Evolutionary conservation across 2,113 vertebrate genomes (phyloP), one percentile per base, ranked within the genome.

Genomic region (Nycticorax nycticorax): DNA sequence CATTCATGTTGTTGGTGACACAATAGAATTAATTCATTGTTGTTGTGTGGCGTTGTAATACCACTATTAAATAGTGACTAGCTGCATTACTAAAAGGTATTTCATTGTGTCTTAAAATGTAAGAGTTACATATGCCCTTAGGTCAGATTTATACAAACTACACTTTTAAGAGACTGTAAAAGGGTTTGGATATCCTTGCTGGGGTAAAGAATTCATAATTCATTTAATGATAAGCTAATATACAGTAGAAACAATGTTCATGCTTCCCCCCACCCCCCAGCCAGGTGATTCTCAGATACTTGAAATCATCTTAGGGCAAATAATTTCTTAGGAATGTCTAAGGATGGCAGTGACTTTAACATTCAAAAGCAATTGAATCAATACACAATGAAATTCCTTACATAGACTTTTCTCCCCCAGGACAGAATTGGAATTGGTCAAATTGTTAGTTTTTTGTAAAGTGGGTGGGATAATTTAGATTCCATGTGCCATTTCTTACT

Each of bases 231-330:
- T 80, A 57, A 89, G 7, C 4, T 85, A 35, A 37, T 33, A 37
- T 19, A 41, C 15, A 48, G 35, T 15, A 48, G 35, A 79, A 95
- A 47, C 4, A 50, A 12, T 43, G 22, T 18, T 47, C 1, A 2
- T 64, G 47, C 1, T 5, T 5, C 4, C 17, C 9, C 11, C 9
- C 26, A 1, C 11, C 16, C 23, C 24, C 11, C 6, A 8, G 33
- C 10, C 32, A 37, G n/a, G 43, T 68, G 43, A 56, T 80, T 89
- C 28, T 86, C 57, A 84, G n/a, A 56, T 75, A 75, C 68, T 20
- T 85, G 62, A 92, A 85, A 74, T 89, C 5, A 37, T 75, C 13
- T 50, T 79, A 85, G 71, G 66, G 20, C 62, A 91, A 45, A 50
- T 82, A 50, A 62, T 63, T 68, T 68, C 21, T 12, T 22, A 52